Evolutionary conservation across 2,113 vertebrate species (phyloP), one percentile per base, ranked within the genome.

Genomic region (Eupsittula cactorum): DNA sequence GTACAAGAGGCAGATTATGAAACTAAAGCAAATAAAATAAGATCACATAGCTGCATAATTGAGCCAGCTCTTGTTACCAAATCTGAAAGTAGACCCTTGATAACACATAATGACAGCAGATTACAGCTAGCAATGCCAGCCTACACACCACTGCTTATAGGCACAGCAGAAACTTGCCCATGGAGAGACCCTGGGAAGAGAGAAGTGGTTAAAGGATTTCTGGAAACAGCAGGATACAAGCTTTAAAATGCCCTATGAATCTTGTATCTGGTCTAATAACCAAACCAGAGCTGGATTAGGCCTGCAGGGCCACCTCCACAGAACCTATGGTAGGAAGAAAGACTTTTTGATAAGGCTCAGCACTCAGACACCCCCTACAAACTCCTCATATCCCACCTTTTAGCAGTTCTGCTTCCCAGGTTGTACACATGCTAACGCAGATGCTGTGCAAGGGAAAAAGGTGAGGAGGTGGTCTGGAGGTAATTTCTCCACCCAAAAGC

Each of bases 1-100:
- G 87, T 70, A 88, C 68, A 71, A 93, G 76, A 95, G 89, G 55
- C 82, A 88, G 88, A 78, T 52, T 79, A 68, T 82, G 90, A 93
- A 95, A 93, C 17, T 29, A 78, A 86, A 78, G 60, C 35, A 90
- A 90, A 92, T 82, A 90, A 90, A 90, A 50, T 70, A 46, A 75
- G 33, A 49, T 86, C 52, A 44, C 47, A 65, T n/a, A 68, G 86
- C 35, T 91, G 52, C 50, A 55, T 91, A 93, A 86, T 8, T 76
- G 42, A 95, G 78, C 73, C 4, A 6, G 50, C 88, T 35, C 7
- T 12, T 37, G 24, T 44, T 94, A 59, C 53, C 82, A 94, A 94
- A 88, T 25, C 49, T 50, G 24, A 50, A 50, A 50, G 49, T 14
- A 50, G 49, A 50, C 49, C 49, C 49, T 50, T 50, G 49, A 50